A percentile compares a stretch with the other conserved stretches of the same genome.
phyloP scores from a whole-genome alignment of 1,140 invertebrate species.

The Zaprionus vittiger region DNA sequence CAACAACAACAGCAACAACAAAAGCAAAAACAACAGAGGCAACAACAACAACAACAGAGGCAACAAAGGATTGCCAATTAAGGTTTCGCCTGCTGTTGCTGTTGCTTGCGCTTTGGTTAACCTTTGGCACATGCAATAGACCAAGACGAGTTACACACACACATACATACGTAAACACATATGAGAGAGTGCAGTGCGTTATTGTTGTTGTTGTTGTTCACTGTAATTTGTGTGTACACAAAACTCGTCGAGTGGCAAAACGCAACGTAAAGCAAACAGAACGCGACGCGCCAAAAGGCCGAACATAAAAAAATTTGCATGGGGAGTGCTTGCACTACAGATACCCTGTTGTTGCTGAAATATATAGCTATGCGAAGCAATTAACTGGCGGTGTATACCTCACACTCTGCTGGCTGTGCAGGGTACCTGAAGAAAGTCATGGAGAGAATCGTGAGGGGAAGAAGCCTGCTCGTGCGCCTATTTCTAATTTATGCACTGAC shows the following conservation, averaged over 20 bases:
- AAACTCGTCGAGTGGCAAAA: slow-evolving; percentile 57
- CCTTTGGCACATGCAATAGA: slow-evolving; percentile 48
- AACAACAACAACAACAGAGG: not conserved
- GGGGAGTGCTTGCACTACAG: not conserved
- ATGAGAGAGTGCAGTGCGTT: not conserved
- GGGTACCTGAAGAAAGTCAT: slow-evolving; percentile 7
- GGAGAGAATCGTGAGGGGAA: not conserved
- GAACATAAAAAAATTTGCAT: not conserved
- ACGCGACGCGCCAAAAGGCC: slow-evolving; percentile 23
- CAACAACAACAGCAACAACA: no score
- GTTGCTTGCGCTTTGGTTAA: slow-evolving; percentile 63
- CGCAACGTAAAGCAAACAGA: slow-evolving; percentile 36
- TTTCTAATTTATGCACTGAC: slow-evolving; percentile 76
- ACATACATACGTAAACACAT: slow-evolving; percentile 13
- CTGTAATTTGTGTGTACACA: slow-evolving; percentile 74
- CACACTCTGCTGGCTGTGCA: not conserved
- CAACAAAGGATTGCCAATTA: slow-evolving; percentile 48
- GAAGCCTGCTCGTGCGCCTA: slow-evolving; percentile 48
- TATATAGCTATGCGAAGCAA: not conserved
- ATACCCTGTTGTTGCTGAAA: slow-evolving; percentile 14
- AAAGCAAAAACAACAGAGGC: no score
- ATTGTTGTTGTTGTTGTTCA: slow-evolving; percentile 40
- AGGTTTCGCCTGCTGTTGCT: slow-evolving; percentile 65
- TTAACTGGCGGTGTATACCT: not conserved
- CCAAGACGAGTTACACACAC: slow-evolving; percentile 34